Percentiles rank a stretch among this genome's conserved stretches.
phyloP scores from a whole-genome alignment of 2,113 vertebrate genomes.

The Meles meles region DNA sequence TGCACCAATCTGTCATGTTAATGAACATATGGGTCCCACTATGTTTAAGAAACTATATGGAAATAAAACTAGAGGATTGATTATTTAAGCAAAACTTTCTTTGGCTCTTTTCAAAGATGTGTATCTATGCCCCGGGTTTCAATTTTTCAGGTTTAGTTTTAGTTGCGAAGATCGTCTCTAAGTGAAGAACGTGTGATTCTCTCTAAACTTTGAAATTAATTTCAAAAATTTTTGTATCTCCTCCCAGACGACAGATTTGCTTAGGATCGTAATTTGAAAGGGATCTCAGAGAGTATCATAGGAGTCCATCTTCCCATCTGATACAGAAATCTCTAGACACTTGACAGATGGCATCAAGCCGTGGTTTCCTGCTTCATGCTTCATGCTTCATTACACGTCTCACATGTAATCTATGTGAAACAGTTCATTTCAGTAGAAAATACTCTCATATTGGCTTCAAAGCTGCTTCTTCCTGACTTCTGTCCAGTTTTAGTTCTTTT shows the following conservation, averaged over 20 bases:
- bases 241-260: constrained; percentile 3
- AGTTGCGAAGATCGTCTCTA: background rate
- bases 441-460: background rate
- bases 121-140: background rate
- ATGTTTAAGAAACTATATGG: background rate
- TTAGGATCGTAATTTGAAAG: constrained; percentile 22
- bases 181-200: background rate
- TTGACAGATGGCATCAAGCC: background rate
- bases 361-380: background rate
- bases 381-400: background rate
- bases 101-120: background rate
- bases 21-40: background rate
- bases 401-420: background rate
- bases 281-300: background rate
- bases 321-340: background rate
- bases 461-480: background rate
- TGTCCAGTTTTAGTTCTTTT: background rate
- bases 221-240: constrained; percentile 10
- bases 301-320: background rate
- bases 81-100: constrained; percentile 18
- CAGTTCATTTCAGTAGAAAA: background rate
- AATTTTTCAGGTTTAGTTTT: constrained; percentile 3
- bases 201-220: constrained; percentile 37
- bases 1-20: background rate
- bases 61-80: background rate